phyloP scores from a whole-genome alignment of 1,140 invertebrate species.

The Cotesia typhae region DNA sequence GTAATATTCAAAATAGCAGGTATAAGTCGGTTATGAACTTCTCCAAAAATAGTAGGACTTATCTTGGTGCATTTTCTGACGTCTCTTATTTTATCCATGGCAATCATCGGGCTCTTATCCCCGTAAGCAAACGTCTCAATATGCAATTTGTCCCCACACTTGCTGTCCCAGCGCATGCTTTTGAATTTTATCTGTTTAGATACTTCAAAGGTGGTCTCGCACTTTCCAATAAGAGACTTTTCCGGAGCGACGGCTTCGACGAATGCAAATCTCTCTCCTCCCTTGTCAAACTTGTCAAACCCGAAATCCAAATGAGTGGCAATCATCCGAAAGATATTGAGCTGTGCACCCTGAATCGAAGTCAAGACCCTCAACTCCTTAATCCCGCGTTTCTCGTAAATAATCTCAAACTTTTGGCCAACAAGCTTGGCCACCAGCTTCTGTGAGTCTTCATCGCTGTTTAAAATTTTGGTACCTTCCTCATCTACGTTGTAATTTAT shows the following conservation, averaged over 20 bases:
- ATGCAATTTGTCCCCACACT: slow-evolving; percentile 29
- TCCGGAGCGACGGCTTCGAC: slow-evolving; percentile 17
- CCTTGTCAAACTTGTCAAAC: slow-evolving; percentile 26
- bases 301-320: slow-evolving; percentile 28
- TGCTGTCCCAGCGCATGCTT: slow-evolving; percentile 17
- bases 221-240: slow-evolving; percentile 26
- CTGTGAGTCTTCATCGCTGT: neutral
- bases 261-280: slow-evolving; percentile 26
- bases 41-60: slow-evolving; percentile 13
- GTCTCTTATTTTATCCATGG: slow-evolving; percentile 30
- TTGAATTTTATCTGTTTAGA: slow-evolving; percentile 29
- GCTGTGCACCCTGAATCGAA: neutral
- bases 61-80: slow-evolving; percentile 17
- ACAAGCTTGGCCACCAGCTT: neutral
- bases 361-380: neutral
- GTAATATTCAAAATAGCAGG: neutral
- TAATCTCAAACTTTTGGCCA: slow-evolving; percentile 23
- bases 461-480: neutral
- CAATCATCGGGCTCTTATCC: slow-evolving; percentile 30
- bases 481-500: neutral
- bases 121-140: slow-evolving; percentile 32
- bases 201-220: slow-evolving; percentile 27
- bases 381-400: slow-evolving; percentile 27
- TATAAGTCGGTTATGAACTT: neutral
- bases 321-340: neutral